Percentiles rank a stretch among this genome's conserved stretches.
phyloP scores from a whole-genome alignment of 2,888 invertebrate genomes.

The Epistrophella euchroma region DNA sequence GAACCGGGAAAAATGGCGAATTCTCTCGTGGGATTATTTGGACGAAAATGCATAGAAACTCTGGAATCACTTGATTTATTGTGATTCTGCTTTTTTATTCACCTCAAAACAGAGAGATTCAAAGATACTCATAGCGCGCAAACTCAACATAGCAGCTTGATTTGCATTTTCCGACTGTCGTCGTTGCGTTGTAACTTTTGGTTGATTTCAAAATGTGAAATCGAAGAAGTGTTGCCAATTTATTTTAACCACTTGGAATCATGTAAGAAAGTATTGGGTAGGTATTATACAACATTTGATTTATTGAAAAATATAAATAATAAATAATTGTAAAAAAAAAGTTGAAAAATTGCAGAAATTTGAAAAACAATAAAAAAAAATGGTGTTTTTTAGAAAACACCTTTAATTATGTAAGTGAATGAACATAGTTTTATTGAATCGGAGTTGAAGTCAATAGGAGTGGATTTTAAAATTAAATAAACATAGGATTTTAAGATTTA shows the following conservation, averaged over 20 bases:
- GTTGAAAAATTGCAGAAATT: too few species aligned
- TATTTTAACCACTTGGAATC: background rate
- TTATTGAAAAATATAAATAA: too few species aligned
- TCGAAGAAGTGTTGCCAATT: slow-evolving; percentile 54
- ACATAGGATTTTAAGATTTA: too few species aligned
- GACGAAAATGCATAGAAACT: slow-evolving; percentile 46
- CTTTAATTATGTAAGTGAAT: too few species aligned
- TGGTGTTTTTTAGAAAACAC: too few species aligned
- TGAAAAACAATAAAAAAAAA: too few species aligned
- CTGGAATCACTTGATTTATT: slow-evolving; percentile 32
- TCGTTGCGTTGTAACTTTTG: slow-evolving; percentile 10
- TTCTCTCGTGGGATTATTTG: slow-evolving; percentile 53
- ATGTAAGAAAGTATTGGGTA: background rate
- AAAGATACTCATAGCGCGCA: slow-evolving; percentile 13
- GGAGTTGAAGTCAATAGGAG: too few species aligned
- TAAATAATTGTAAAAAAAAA: too few species aligned
- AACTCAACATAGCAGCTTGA: slow-evolving; percentile 34
- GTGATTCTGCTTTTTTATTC: slow-evolving; percentile 28
- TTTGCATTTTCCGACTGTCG: slow-evolving; percentile 7
- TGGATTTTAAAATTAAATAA: too few species aligned
- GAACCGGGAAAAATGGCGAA: slow-evolving; percentile 64
- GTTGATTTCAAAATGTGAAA: background rate
- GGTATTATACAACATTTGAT: too few species aligned
- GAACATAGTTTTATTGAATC: too few species aligned
- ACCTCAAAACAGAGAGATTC: slow-evolving; percentile 69